These are phyloP conservation scores for Zophobas atratus DNA, from an alignment of 1,140 invertebrate species.

Conservation along the genomic window DNA sequence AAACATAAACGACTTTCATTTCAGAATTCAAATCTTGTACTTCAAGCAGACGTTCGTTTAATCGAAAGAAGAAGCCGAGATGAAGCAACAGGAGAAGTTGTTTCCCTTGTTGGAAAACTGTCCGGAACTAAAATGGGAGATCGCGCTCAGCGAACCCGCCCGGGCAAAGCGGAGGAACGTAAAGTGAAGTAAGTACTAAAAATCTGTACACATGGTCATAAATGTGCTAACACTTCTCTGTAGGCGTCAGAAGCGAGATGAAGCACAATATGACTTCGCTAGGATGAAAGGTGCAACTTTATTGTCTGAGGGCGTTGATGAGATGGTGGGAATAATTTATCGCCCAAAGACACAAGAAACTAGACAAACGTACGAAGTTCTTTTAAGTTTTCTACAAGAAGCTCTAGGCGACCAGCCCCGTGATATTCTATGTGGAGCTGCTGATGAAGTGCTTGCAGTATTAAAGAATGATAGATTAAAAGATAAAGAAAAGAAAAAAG, in stretches of 20 bases:
- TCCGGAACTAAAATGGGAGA: constrained; percentile 97
- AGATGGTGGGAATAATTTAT: constrained; percentile 95
- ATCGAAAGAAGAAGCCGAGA: constrained; percentile 97
- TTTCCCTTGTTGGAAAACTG: constrained; percentile 94
- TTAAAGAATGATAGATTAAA: constrained; percentile 97
- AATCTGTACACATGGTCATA: no score
- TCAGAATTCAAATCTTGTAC: constrained; percentile 99
- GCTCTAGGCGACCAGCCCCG: constrained; percentile 97
- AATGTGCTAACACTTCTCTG: constrained; percentile 21
- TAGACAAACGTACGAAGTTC: constrained; percentile 95
- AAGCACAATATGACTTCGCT: constrained; percentile 92
- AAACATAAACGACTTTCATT: constrained; percentile 65
- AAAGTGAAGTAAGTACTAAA: constrained; percentile 86
- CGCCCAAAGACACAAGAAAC: constrained; percentile 98
- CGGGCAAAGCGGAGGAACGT: constrained; percentile 90
- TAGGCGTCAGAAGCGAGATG: constrained; percentile 89
- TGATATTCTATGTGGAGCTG: constrained; percentile 97
- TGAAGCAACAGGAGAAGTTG: constrained; percentile 99
- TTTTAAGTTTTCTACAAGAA: constrained; percentile 97
- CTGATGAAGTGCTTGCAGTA: constrained; percentile 96
- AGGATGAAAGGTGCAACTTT: constrained; percentile 91
- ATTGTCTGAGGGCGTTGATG: constrained; percentile 91
- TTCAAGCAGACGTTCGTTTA: constrained; percentile 98
- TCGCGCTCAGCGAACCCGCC: constrained; percentile 89
- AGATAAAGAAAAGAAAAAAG: constrained; percentile 94